Base-by-base conservation (phyloP, 1,140 invertebrate genomes). In the Drosophila orena region DNA sequence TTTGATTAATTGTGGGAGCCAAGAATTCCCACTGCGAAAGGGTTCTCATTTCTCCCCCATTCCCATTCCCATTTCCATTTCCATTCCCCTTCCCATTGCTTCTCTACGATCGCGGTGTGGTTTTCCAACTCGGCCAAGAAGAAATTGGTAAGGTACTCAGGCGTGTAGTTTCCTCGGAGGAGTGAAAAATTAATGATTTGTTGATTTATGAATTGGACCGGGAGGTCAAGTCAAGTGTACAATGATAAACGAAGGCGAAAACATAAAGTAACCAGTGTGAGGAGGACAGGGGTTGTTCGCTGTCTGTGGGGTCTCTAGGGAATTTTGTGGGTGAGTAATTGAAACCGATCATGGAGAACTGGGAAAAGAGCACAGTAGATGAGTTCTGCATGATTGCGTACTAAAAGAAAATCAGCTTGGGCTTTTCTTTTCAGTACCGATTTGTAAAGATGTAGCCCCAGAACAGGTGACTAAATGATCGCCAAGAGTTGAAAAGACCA, bases 171-270 rank as follows among this genome's bases (percentile, higher is more conserved):
- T 61, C 24, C 17, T 38, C 12, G 37, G 55, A 77, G 85, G 71
- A 88, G 84, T 89, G 72, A 77, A 89, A 79, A 89, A 91, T 91
- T 91, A 91, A 91, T 91, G 88, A 88, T 91, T 88, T 91, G 88
- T 91, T 91, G 88, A 91, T 91, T 91, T 91, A 91, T 91, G 89
- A 91, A 91, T 91, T 84, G 88, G 68, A 69, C 78, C 65, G 72
- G 68, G 72, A 76, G 81, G 79, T 88, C 79, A 83, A 86, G 88
- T 91, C 88, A 91, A 91, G 88, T 91, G 88, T 76, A 90, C 70
- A 71, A 79, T 79, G 80, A 78, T 62, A 72, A 78, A 70, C 74
- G 74, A 77, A 69, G 69, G 71, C 72, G 69, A 56, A 47, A 57
- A 35, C 64, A 24, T 12, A 47, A 27, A 53, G 34, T 27, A 70